phyloP scores from a whole-genome alignment of 2,888 invertebrate genomes.

The Orthosia gracilis region DNA sequence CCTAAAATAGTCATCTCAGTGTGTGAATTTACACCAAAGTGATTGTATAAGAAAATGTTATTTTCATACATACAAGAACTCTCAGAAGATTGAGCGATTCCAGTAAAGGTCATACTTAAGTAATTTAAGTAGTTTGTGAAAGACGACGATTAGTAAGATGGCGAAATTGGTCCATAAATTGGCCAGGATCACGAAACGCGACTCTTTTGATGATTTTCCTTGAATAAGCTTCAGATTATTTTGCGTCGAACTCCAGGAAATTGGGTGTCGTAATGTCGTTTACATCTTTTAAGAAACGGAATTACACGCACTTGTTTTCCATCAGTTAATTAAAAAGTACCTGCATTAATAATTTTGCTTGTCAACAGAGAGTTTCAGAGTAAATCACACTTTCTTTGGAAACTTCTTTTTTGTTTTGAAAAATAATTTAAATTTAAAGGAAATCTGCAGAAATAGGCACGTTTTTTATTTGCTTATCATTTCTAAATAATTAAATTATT shows the following conservation, averaged over 20 bases:
- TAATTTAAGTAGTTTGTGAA: too few species aligned
- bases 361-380: not conserved
- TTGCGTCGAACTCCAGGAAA: not conserved
- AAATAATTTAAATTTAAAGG: not conserved
- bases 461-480: not conserved
- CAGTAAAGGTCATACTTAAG: too few species aligned
- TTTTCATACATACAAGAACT: too few species aligned
- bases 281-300: not conserved
- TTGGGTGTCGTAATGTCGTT: not conserved
- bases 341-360: not conserved
- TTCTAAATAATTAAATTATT: not conserved
- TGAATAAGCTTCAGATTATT: not conserved
- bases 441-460: not conserved
- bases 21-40: too few species aligned
- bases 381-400: not conserved
- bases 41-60: too few species aligned
- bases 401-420: not conserved
- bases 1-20: too few species aligned
- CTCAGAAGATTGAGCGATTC: too few species aligned
- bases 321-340: not conserved
- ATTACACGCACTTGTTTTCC: not conserved
- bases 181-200: not conserved
- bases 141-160: not conserved
- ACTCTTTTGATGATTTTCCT: not conserved
- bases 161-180: constrained; percentile 3